Evolutionary conservation across 2,113 vertebrate genomes (phyloP).

Genomic region (Lampris incognitus): DNA sequence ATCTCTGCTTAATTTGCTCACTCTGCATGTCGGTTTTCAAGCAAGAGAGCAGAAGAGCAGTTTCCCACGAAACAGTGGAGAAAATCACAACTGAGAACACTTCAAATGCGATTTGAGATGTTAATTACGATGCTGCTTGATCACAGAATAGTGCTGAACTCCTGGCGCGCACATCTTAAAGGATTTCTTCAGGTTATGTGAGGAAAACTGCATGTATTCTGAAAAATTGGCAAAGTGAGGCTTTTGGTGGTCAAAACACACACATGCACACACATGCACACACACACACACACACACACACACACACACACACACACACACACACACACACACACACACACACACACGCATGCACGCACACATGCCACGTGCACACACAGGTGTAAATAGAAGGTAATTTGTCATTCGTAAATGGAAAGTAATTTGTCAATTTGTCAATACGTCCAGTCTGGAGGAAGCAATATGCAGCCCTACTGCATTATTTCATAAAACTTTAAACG

Average conservation of each 20-base stretch:
- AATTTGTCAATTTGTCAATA: constrained; percentile 50
- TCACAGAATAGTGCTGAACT: constrained; percentile 54
- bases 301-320: constrained; percentile 11
- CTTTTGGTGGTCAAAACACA: constrained; percentile 15
- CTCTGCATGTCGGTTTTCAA: constrained; percentile 70
- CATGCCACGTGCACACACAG: neutral
- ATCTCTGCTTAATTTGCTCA: constrained; percentile 71
- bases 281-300: constrained; percentile 15
- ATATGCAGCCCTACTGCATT: constrained; percentile 45
- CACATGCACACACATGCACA: neutral
- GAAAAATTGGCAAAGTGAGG: constrained; percentile 35
- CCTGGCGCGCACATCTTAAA: constrained; percentile 60
- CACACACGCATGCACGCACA: constrained; percentile 15
- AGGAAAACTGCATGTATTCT: constrained; percentile 23
- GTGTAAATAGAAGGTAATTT: constrained; percentile 36
- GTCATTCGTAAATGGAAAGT: constrained; percentile 50
- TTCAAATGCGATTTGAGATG: constrained; percentile 67
- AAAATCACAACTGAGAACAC: constrained; percentile 47
- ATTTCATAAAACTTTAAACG: constrained; percentile 62
- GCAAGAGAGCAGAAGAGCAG: constrained; percentile 65
- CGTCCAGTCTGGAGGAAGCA: constrained; percentile 53
- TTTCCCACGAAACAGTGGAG: constrained; percentile 53
- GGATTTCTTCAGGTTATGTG: constrained; percentile 39
- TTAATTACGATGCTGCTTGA: constrained; percentile 75
- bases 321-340: constrained; percentile 24